phyloP scores from a whole-genome alignment of 2,797 vertebrate genomes.

The Mergus octosetaceus region DNA sequence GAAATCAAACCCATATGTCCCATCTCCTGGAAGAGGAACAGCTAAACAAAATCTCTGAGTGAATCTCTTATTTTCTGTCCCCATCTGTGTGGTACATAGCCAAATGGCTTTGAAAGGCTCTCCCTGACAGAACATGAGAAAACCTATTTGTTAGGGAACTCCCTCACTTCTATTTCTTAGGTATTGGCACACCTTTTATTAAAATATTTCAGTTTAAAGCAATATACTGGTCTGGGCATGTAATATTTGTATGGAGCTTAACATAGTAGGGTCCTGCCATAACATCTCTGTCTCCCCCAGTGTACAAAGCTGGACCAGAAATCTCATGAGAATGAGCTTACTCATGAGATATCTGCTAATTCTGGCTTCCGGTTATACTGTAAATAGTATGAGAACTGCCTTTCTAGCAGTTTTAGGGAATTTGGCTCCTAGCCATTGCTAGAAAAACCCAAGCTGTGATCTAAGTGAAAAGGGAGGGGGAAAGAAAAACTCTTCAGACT shows the following conservation, averaged over 20 bases:
- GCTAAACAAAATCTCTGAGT: background rate
- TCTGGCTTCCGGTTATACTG: constrained; percentile 44
- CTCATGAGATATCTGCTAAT: constrained; percentile 50
- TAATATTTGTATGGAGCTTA: constrained; percentile 5
- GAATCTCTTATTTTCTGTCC: background rate
- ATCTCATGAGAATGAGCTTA: constrained; percentile 59
- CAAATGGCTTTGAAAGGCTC: background rate
- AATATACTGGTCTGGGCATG: background rate
- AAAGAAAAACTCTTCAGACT: background rate
- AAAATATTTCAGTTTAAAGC: constrained; percentile 17
- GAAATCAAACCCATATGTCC: background rate
- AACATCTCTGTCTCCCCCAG: background rate
- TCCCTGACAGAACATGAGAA: background rate
- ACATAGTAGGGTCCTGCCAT: background rate
- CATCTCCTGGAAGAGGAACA: background rate
- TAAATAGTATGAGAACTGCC: constrained; percentile 65
- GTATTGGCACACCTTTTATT: constrained; percentile 24
- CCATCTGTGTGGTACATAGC: background rate
- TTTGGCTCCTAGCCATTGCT: constrained; percentile 50
- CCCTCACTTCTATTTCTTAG: background rate
- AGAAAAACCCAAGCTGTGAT: constrained; percentile 44
- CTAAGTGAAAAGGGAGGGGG: constrained; percentile 1
- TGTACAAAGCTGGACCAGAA: constrained; percentile 12
- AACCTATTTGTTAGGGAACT: constrained; percentile 1
- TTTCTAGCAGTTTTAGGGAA: constrained; percentile 57